Evolutionary conservation across 2,113 vertebrate species (phyloP).

Genomic region (Semicossyphus pulcher): DNA sequence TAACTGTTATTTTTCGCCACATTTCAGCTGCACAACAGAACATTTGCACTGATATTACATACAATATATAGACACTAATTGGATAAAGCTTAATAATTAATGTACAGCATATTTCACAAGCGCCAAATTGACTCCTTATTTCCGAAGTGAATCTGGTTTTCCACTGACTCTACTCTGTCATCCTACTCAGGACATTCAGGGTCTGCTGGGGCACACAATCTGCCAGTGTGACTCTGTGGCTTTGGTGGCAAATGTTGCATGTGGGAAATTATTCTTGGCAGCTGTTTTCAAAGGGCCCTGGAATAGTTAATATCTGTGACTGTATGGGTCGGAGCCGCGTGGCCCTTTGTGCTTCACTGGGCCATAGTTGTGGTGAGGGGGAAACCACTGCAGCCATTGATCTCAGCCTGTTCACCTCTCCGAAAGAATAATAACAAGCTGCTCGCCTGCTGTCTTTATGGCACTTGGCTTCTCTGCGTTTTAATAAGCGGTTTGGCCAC

Average conservation of each 20-base stretch:
- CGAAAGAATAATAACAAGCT: conserved; percentile 87
- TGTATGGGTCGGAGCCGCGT: conserved; percentile 64
- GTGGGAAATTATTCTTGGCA: conserved; percentile 88
- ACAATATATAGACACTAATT: neutral
- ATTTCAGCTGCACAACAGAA: neutral
- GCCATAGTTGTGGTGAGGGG: conserved; percentile 80
- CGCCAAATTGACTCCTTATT: conserved; percentile 7
- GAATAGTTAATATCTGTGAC: conserved; percentile 79
- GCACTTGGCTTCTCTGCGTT: conserved; percentile 79
- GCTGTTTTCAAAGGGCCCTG: conserved; percentile 74
- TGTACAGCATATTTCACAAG: conserved; percentile 1
- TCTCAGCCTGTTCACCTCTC: conserved; percentile 83
- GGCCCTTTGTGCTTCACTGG: conserved; percentile 72
- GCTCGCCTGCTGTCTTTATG: conserved; percentile 81
- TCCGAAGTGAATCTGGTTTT: conserved; percentile 40
- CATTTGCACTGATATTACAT: neutral
- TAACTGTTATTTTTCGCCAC: neutral
- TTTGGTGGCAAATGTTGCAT: conserved; percentile 83
- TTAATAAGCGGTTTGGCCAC: conserved; percentile 84
- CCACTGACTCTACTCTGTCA: conserved; percentile 51
- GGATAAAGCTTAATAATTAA: neutral
- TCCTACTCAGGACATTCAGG: conserved; percentile 20
- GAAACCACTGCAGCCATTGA: conserved; percentile 80
- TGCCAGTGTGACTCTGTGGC: conserved; percentile 70
- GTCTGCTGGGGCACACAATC: conserved; percentile 46